These are phyloP conservation scores for Astropecten irregularis DNA, from an alignment of 53 echinoderm and acorn worm species.

Conservation along the genomic window DNA sequence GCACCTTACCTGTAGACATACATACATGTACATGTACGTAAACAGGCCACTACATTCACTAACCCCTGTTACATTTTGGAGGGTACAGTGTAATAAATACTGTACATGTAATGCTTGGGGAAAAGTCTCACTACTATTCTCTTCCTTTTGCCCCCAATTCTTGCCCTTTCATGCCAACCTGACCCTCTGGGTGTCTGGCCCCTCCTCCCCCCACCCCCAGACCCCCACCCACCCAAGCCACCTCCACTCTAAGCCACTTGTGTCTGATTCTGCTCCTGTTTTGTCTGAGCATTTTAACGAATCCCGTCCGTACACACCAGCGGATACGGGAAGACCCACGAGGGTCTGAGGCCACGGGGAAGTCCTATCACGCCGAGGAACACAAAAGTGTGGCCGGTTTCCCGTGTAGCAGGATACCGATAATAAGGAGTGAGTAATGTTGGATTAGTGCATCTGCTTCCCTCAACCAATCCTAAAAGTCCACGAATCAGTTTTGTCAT, in stretches of 20 bases:
- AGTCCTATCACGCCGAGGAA: not conserved
- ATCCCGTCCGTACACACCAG: not conserved
- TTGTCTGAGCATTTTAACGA: constrained; percentile 14
- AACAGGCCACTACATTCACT: too few species aligned
- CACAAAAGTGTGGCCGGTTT: not conserved
- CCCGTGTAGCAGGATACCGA: not conserved
- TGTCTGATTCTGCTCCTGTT: constrained; percentile 27
- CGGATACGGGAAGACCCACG: not conserved
- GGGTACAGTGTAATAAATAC: too few species aligned
- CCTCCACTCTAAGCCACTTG: not conserved
- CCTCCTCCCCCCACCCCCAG: too few species aligned
- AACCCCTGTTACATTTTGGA: too few species aligned
- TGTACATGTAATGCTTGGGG: too few species aligned
- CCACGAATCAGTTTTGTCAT: not conserved
- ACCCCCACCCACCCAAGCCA: too few species aligned
- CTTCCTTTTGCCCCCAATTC: too few species aligned
- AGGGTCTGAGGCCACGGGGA: not conserved
- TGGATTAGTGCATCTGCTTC: not conserved
- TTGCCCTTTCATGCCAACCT: too few species aligned
- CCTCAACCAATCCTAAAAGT: not conserved
- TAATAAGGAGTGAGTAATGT: not conserved
- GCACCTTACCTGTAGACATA: too few species aligned
- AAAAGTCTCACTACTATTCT: too few species aligned
- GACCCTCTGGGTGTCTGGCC: too few species aligned
- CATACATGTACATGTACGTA: too few species aligned